phyloP scores from a whole-genome alignment of 2,888 invertebrate species.

The Cyrtodaria siliqua region DNA sequence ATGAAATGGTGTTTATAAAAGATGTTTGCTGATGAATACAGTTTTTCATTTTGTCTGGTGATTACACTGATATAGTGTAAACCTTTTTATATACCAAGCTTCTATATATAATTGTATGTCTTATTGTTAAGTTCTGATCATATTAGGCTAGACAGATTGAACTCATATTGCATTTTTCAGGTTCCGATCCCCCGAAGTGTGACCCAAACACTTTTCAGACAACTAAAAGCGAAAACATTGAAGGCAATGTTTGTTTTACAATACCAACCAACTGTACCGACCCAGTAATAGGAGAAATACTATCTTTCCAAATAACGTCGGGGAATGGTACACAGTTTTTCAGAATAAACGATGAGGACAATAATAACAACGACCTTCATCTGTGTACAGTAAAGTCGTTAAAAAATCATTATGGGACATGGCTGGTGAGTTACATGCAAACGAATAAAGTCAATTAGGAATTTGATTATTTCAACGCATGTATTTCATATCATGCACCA shows the following conservation, averaged over 20 bases:
- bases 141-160: neutral
- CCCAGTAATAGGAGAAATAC: constrained; percentile 16
- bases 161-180: constrained; percentile 17
- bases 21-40: no score
- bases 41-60: no score
- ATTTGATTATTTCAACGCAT: no score
- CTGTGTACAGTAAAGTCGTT: constrained; percentile 35
- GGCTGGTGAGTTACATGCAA: constrained; percentile 43
- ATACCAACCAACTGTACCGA: constrained; percentile 31
- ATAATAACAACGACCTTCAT: neutral
- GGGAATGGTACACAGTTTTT: constrained; percentile 53
- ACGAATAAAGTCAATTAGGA: no score
- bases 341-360: neutral
- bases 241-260: constrained; percentile 25
- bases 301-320: constrained; percentile 10
- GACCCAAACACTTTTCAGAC: neutral
- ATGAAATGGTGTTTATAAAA: no score
- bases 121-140: neutral
- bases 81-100: no score
- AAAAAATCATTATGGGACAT: constrained; percentile 40
- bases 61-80: no score
- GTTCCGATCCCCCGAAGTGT: constrained; percentile 47
- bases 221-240: constrained; percentile 34
- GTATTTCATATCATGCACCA: no score
- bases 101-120: neutral